Evolutionary conservation across 92 coral and sea anemone species (phyloP), one percentile per base, ranked within the genome.

Genomic region (Porites lobata): DNA sequence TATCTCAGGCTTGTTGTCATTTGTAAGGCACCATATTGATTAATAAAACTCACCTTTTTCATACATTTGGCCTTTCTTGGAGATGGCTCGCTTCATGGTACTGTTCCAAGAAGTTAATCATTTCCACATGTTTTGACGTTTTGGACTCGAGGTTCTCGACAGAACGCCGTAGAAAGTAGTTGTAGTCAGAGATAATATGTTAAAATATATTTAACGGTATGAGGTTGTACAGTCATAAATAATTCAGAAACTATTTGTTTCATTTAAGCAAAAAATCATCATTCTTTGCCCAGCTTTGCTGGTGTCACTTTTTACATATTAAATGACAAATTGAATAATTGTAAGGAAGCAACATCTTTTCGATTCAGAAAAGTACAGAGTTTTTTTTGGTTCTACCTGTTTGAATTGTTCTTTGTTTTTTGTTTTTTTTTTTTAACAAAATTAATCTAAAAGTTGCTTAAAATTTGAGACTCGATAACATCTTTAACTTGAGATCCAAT

Each of bases 221-320:
- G 85, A 54, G 85, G 77, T 4, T 22, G 76, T 52, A 6, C n/a
- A 54, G 19, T 56, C 53, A 81, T 69, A 29, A 69, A 81, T 81
- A 21, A 68, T 81, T 69, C 54, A 81, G 26, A 69, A 0, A 0
- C 6, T 81, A 24, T 81, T 81, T 79, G 83, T 17, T 61, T 9
- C 77, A 24, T 12, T 24, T 79, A 24, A 20, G 76, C 43, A 81
- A 69, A 53, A 80, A 81, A 80, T 2, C 8, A 18, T 13, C 43
- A 5, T 12, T 17, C 14, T 10, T 26, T 19, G 24, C 54, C 17
- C 14, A 24, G 7, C 22, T 81, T 32, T 81, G 32, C 26, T 26
- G 17, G 69, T 53, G 69, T 18, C 26, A 14, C 56, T 18, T 3
- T 1, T 10, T 24, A n/a, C 32, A 64, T 77, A n/a, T 61, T 78